Conservation (phyloP, 2,888 invertebrate genomes). For the Leucoma salicis region DNA sequence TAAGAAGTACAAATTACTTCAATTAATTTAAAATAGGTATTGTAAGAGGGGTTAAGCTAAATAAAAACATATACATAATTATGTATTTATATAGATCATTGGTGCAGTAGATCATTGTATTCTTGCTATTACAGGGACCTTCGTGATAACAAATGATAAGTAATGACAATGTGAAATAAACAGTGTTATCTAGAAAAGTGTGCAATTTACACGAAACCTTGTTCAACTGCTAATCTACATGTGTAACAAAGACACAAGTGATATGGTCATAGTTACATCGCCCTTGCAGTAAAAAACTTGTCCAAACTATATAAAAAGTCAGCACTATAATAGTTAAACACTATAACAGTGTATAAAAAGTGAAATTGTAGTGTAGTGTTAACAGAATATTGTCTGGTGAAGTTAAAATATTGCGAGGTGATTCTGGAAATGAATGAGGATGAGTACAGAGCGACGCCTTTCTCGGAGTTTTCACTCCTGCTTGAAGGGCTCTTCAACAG, state of each 20-base stretch:
- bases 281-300: slow-evolving; percentile 2
- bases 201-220: slow-evolving; percentile 37
- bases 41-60: no score
- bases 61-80: not conserved
- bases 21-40: no score
- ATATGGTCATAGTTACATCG: slow-evolving; percentile 22
- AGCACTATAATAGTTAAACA: slow-evolving; percentile 14
- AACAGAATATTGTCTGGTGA: slow-evolving; percentile 32
- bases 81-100: slow-evolving; percentile 39
- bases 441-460: slow-evolving; percentile 82
- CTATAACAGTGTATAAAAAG: slow-evolving; percentile 23
- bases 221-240: slow-evolving; percentile 16
- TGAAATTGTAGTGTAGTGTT: slow-evolving; percentile 25
- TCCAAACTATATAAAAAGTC: slow-evolving; percentile 13
- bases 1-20: no score
- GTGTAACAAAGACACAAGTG: slow-evolving; percentile 19
- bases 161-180: slow-evolving; percentile 44
- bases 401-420: slow-evolving; percentile 37
- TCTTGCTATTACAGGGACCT: slow-evolving; percentile 54
- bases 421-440: slow-evolving; percentile 69
- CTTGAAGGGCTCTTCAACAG: slow-evolving; percentile 83
- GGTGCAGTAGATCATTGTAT: slow-evolving; percentile 42
- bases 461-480: slow-evolving; percentile 87
- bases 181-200: slow-evolving; percentile 50
- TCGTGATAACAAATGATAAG: slow-evolving; percentile 54